Evolutionary conservation across 2,888 invertebrate species (phyloP).

Genomic region (Cenopis cana): DNA sequence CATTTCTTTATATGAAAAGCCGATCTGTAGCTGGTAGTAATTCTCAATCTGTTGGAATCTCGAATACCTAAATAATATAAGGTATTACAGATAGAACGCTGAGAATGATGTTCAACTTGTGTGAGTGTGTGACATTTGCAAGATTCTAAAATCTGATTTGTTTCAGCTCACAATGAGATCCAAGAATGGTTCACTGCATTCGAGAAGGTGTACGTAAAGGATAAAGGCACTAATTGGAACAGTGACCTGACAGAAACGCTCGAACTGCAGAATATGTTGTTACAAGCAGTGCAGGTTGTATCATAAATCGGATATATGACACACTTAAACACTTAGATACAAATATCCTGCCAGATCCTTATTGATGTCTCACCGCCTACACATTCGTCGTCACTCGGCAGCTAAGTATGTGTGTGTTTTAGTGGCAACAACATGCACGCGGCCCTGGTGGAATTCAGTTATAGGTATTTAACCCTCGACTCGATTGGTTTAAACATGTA

Average conservation of each 20-base stretch:
- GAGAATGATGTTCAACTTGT: no score
- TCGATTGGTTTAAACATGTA: no score
- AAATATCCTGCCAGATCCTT: no score
- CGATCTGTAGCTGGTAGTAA: no score
- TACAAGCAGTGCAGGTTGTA: slow-evolving; percentile 93
- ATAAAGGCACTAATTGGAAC: slow-evolving; percentile 94
- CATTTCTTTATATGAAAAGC: no score
- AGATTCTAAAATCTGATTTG: neutral
- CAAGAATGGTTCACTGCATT: slow-evolving; percentile 89
- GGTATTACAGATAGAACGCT: neutral
- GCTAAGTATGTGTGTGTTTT: no score
- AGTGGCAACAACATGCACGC: no score
- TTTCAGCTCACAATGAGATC: slow-evolving; percentile 84
- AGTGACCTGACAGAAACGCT: slow-evolving; percentile 97
- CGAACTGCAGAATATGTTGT: slow-evolving; percentile 97
- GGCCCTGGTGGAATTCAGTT: no score
- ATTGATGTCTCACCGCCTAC: no score
- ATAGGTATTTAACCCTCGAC: no score
- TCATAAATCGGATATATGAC: neutral
- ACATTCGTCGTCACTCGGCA: no score
- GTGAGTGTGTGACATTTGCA: neutral
- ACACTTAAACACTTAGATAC: neutral
- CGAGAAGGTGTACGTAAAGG: slow-evolving; percentile 90
- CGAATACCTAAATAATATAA: neutral
- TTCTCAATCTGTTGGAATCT: neutral